These are phyloP conservation scores for Enteromius fasciolatus DNA, from an alignment of 2,797 vertebrate genomes.

Conservation along the genomic window DNA sequence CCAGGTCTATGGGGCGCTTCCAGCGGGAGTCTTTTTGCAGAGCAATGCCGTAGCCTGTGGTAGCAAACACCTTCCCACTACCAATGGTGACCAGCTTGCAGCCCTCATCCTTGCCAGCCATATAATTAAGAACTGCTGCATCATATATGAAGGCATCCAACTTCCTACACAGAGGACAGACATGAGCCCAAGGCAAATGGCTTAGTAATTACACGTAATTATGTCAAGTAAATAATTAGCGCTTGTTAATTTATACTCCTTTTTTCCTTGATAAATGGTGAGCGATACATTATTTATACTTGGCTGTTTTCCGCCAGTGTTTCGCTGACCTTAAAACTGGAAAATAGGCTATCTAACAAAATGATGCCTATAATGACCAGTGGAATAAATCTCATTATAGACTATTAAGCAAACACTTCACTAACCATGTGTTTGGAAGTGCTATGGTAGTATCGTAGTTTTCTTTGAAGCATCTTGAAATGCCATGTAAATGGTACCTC, in stretches of 20 bases:
- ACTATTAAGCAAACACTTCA: neutral
- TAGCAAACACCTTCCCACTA: slow-evolving; percentile 97
- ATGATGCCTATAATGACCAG: slow-evolving; percentile 42
- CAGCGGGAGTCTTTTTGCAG: slow-evolving; percentile 95
- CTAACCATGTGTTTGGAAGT: slow-evolving; percentile 1
- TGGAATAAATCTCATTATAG: neutral
- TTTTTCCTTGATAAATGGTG: slow-evolving; percentile 3
- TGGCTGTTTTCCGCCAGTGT: slow-evolving; percentile 1
- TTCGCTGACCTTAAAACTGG: neutral
- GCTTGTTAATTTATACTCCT: slow-evolving; percentile 28
- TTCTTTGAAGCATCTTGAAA: neutral
- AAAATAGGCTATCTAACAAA: slow-evolving; percentile 7
- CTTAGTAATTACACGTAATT: slow-evolving; percentile 53
- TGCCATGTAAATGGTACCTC: neutral
- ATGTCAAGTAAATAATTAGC: slow-evolving; percentile 54
- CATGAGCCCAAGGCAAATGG: slow-evolving; percentile 45
- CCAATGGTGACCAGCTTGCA: slow-evolving; percentile 99
- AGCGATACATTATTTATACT: slow-evolving; percentile 11
- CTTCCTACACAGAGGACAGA: slow-evolving; percentile 79
- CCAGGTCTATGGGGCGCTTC: slow-evolving; percentile 94
- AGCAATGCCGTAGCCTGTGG: slow-evolving; percentile 96
- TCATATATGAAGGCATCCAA: slow-evolving; percentile 98
- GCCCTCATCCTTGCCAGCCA: slow-evolving; percentile 97
- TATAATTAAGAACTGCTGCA: slow-evolving; percentile 96
- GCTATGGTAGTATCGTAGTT: neutral